These are phyloP conservation scores for Drosophila quinaria DNA, from an alignment of 2,888 invertebrate genomes.

Conservation along the genomic window DNA sequence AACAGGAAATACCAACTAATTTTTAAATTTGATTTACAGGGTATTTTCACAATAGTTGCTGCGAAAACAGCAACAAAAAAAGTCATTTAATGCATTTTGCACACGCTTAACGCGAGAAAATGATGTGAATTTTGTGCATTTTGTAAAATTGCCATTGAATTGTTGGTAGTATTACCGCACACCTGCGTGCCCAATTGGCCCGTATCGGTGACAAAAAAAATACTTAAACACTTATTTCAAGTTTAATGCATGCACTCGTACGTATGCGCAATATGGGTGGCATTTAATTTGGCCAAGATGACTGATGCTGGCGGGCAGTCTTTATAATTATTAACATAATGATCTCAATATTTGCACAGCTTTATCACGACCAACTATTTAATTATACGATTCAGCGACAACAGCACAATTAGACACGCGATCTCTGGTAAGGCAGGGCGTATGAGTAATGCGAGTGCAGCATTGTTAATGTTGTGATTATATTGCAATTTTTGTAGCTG, in stretches of 20 bases:
- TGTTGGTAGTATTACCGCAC: conserved; percentile 57
- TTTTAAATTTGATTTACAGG: conserved; percentile 18
- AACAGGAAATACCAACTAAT: not conserved
- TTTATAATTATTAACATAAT: conserved; percentile 70
- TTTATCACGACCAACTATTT: conserved; percentile 74
- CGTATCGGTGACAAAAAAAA: conserved; percentile 67
- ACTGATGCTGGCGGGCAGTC: conserved; percentile 39
- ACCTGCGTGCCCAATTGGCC: conserved; percentile 73
- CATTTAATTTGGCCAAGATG: conserved; percentile 38
- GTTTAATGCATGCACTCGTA: conserved; percentile 62
- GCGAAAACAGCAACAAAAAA: conserved; percentile 30
- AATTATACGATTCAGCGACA: conserved; percentile 61
- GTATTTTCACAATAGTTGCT: conserved; percentile 29
- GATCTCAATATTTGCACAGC: conserved; percentile 80
- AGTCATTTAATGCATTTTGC: conserved; percentile 70
- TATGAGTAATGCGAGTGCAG: conserved; percentile 73
- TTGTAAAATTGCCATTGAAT: conserved; percentile 46
- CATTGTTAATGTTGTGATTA: conserved; percentile 47
- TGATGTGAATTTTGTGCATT: conserved; percentile 63
- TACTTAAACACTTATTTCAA: conserved; percentile 48
- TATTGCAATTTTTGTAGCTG: conserved; percentile 28
- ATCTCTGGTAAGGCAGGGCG: conserved; percentile 68
- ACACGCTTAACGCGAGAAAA: conserved; percentile 71
- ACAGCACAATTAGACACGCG: conserved; percentile 73
- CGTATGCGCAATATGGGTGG: conserved; percentile 27